phyloP scores from a whole-genome alignment of 35 echinoderm and acorn worm genomes.

The Apostichopus californicus region DNA sequence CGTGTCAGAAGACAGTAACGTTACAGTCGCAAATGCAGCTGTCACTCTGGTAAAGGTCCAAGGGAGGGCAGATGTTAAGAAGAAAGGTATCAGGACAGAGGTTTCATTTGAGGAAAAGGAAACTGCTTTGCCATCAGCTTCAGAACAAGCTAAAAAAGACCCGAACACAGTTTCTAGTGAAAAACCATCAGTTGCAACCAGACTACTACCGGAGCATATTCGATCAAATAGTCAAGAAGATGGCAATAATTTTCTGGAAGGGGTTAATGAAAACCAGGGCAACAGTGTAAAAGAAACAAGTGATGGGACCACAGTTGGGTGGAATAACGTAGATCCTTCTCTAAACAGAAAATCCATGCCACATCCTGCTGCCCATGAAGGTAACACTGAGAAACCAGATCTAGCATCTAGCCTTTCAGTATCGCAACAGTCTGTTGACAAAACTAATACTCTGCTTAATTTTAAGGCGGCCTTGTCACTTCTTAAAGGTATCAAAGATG shows the following conservation, averaged over 20 bases:
- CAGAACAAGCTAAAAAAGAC: background rate
- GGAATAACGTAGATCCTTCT: background rate
- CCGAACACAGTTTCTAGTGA: too few relatives aligned
- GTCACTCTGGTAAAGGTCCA: too few relatives aligned
- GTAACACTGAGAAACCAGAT: background rate
- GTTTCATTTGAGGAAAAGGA: too few relatives aligned
- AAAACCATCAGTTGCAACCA: too few relatives aligned
- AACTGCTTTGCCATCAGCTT: too few relatives aligned
- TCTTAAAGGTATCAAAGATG: constrained; percentile 14
- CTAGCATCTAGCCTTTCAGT: background rate
- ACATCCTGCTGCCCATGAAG: background rate
- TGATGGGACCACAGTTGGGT: background rate
- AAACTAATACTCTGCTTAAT: background rate
- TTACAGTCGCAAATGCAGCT: background rate
- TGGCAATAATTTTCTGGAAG: background rate
- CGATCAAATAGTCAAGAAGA: background rate
- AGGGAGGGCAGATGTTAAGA: too few relatives aligned
- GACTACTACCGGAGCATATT: background rate
- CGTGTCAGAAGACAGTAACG: background rate
- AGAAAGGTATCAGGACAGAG: too few relatives aligned
- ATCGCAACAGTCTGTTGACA: background rate
- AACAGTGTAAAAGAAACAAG: background rate
- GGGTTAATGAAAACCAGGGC: background rate
- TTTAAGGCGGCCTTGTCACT: constrained; percentile 19
- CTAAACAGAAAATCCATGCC: background rate